Evolutionary conservation across 2,797 vertebrate genomes (phyloP).

Genomic region (Bradypodion pumilum): DNA sequence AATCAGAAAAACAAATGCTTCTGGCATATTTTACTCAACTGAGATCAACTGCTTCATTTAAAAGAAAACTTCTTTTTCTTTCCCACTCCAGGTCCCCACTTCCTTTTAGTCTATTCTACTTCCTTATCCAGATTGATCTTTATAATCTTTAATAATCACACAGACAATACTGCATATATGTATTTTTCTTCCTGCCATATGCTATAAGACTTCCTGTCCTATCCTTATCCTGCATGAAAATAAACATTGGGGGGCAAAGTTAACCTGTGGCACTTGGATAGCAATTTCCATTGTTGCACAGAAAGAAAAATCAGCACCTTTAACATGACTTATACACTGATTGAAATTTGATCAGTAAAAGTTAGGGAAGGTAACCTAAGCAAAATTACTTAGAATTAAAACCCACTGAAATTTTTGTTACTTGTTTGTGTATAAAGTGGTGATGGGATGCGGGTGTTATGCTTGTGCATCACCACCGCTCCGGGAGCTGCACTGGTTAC

Average conservation of each 20-base stretch:
- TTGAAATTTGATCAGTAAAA: background rate
- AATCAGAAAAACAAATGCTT: conserved; percentile 46
- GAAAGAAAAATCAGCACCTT: background rate
- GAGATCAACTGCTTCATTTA: conserved; percentile 33
- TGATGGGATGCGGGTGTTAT: too few relatives aligned
- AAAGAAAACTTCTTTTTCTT: background rate
- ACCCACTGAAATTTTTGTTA: background rate
- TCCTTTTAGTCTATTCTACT: conserved; percentile 60
- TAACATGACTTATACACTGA: background rate
- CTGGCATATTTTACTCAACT: conserved; percentile 20
- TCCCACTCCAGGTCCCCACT: conserved; percentile 34
- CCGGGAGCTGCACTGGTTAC: too few relatives aligned
- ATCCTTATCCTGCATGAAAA: conserved; percentile 57
- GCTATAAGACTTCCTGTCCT: conserved; percentile 33
- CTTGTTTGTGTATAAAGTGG: background rate
- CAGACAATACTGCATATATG: conserved; percentile 29
- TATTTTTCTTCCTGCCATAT: conserved; percentile 50
- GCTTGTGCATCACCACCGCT: too few relatives aligned
- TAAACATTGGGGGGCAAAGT: conserved; percentile 43
- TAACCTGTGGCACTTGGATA: conserved; percentile 15
- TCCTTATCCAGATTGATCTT: conserved; percentile 61
- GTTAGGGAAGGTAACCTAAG: background rate
- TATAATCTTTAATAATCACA: conserved; percentile 62
- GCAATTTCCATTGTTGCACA: conserved; percentile 28
- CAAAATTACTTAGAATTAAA: background rate